Conservation (phyloP, 2,113 vertebrate genomes). For the Erpornis zantholeuca region DNA sequence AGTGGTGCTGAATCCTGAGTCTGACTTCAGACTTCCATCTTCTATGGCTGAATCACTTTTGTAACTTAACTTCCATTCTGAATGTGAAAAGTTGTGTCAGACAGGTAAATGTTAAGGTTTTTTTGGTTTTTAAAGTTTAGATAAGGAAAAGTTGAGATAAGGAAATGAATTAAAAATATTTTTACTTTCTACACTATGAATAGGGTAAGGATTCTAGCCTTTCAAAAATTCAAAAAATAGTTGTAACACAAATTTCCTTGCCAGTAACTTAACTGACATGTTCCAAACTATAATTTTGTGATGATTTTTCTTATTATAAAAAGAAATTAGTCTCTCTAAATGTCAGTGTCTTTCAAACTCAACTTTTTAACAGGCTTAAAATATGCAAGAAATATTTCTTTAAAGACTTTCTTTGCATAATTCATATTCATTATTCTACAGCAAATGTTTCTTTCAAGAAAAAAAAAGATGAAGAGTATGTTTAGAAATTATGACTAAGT, state of each 20-base stretch:
- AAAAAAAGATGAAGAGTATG: background rate
- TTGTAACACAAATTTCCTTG: background rate
- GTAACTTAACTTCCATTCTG: background rate
- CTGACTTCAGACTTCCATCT: background rate
- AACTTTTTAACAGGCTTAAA: slow-evolving; percentile 40
- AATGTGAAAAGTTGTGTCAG: background rate
- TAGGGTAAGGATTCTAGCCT: background rate
- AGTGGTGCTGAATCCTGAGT: background rate
- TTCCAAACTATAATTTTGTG: background rate
- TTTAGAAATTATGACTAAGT: slow-evolving; percentile 56
- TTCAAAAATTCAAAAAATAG: background rate
- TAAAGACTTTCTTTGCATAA: slow-evolving; percentile 45
- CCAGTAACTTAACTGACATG: slow-evolving; percentile 23
- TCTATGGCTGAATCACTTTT: background rate
- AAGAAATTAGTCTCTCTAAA: slow-evolving; percentile 25
- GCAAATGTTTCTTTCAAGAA: slow-evolving; percentile 41
- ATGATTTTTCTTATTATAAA: slow-evolving; percentile 33
- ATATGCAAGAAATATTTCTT: slow-evolving; percentile 51
- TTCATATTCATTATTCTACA: slow-evolving; percentile 46
- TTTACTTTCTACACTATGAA: background rate
- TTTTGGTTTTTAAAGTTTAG: background rate
- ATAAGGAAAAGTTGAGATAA: background rate
- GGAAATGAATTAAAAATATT: background rate
- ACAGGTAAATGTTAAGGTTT: background rate
- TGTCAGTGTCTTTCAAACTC: slow-evolving; percentile 56